These are phyloP conservation scores for Vombatus ursinus DNA, from an alignment of 2,113 vertebrate genomes.

Conservation along the genomic window DNA sequence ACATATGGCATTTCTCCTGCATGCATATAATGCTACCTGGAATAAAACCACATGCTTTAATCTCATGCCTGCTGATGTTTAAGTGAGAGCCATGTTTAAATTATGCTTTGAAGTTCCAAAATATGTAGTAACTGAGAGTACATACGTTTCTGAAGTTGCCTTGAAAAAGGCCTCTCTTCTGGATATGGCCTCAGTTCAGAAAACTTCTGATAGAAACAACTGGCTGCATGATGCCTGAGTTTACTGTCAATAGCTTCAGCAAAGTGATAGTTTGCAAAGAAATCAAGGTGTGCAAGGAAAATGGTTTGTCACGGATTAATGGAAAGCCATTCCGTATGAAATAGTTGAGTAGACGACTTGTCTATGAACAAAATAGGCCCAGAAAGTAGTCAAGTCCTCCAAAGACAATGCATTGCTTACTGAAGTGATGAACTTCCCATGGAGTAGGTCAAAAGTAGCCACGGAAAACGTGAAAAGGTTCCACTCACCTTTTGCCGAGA, in stretches of 20 bases:
- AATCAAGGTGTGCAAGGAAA: not conserved
- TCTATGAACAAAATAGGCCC: not conserved
- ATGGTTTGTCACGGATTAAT: not conserved
- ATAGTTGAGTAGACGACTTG: not conserved
- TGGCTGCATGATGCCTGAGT: not conserved
- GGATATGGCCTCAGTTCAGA: not conserved
- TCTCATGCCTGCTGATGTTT: not conserved
- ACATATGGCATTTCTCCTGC: not conserved
- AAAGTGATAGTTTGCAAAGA: not conserved
- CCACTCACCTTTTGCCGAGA: not conserved
- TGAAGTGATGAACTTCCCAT: not conserved
- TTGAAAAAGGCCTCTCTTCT: not conserved
- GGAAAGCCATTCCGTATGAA: not conserved
- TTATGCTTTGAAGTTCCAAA: not conserved
- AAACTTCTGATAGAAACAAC: not conserved
- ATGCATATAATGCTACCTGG: not conserved
- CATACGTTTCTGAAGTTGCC: not conserved
- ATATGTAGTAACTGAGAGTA: not conserved
- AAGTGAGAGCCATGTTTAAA: not conserved
- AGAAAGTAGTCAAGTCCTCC: not conserved
- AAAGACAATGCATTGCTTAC: not conserved
- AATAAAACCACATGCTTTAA: not conserved
- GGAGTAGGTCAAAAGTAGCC: not conserved
- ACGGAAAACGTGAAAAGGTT: not conserved
- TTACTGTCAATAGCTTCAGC: not conserved